These are phyloP conservation scores for Eupeodes corollae DNA, from an alignment of 1,140 invertebrate genomes.

Conservation along the genomic window DNA sequence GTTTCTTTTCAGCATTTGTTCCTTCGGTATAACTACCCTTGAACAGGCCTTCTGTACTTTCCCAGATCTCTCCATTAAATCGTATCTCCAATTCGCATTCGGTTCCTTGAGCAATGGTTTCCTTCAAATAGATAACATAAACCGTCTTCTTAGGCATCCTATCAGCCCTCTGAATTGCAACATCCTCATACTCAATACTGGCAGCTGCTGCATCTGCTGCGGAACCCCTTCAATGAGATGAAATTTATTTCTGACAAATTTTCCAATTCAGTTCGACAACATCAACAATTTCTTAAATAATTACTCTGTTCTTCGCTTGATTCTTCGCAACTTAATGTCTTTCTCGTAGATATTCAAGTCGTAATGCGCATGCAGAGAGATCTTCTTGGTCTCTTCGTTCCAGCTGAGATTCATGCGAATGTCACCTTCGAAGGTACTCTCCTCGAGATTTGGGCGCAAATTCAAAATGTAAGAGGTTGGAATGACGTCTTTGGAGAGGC, in stretches of 20 bases:
- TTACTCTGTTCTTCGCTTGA: slow-evolving; percentile 29
- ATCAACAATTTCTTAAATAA: background rate
- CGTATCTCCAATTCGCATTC: slow-evolving; percentile 44
- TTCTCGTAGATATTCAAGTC: slow-evolving; percentile 43
- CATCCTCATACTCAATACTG: background rate
- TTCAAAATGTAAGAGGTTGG: slow-evolving; percentile 50
- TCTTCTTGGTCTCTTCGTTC: slow-evolving; percentile 42
- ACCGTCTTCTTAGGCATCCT: slow-evolving; percentile 43
- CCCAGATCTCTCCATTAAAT: slow-evolving; percentile 47
- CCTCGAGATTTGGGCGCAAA: slow-evolving; percentile 46
- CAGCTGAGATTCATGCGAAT: slow-evolving; percentile 51
- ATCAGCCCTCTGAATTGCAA: slow-evolving; percentile 20
- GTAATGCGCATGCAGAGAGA: slow-evolving; percentile 49
- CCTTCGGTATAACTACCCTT: slow-evolving; percentile 45
- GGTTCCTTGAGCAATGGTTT: slow-evolving; percentile 38
- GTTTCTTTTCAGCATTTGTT: slow-evolving; percentile 41
- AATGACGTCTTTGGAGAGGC: slow-evolving; percentile 44
- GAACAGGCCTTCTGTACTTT: slow-evolving; percentile 48
- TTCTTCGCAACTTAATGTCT: slow-evolving; percentile 23
- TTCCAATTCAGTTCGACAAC: slow-evolving; percentile 1
- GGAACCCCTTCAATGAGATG: too few relatives aligned
- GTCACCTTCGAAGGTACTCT: slow-evolving; percentile 46
- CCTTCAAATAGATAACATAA: slow-evolving; percentile 43
- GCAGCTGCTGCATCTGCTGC: background rate
- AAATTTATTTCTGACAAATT: background rate